phyloP scores from a whole-genome alignment of 2,797 vertebrate species.

The Scleropages formosus region DNA sequence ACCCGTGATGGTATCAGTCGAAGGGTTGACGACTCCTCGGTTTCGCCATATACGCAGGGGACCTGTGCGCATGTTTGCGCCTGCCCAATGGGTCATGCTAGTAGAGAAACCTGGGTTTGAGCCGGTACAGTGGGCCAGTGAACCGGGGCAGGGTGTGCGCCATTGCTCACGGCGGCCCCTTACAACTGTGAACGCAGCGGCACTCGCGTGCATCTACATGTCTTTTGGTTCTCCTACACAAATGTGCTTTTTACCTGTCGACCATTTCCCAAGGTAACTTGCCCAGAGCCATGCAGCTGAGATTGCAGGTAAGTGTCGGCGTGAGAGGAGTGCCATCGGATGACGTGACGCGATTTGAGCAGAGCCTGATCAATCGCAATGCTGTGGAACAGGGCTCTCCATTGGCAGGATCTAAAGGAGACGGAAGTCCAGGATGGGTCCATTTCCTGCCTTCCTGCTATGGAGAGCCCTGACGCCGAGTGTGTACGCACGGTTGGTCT shows the following conservation, averaged over 20 bases:
- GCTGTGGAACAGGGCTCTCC: neutral
- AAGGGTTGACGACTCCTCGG: too few species aligned
- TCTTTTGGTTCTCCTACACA: neutral
- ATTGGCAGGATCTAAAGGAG: too few species aligned
- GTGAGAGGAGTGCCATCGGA: neutral
- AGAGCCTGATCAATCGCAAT: constrained; percentile 23
- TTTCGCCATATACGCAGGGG: too few species aligned
- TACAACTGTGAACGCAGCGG: neutral
- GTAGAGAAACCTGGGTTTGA: neutral
- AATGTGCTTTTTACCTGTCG: constrained; percentile 41
- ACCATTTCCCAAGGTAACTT: constrained; percentile 49
- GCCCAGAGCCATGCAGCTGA: constrained; percentile 42
- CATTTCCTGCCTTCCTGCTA: neutral
- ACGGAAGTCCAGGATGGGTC: too few species aligned
- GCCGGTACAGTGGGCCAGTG: neutral
- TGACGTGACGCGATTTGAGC: neutral
- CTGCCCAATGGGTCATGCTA: neutral
- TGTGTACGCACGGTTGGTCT: constrained; percentile 26
- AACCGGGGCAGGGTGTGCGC: neutral
- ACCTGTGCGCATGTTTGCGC: too few species aligned
- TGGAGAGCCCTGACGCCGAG: constrained; percentile 5
- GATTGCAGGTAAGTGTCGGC: constrained; percentile 48
- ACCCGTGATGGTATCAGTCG: too few species aligned
- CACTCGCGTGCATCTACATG: constrained; percentile 9
- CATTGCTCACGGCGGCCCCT: neutral